These are phyloP conservation scores for Archocentrus centrarchus DNA, from an alignment of 2,113 vertebrate species.

Conservation along the genomic window DNA sequence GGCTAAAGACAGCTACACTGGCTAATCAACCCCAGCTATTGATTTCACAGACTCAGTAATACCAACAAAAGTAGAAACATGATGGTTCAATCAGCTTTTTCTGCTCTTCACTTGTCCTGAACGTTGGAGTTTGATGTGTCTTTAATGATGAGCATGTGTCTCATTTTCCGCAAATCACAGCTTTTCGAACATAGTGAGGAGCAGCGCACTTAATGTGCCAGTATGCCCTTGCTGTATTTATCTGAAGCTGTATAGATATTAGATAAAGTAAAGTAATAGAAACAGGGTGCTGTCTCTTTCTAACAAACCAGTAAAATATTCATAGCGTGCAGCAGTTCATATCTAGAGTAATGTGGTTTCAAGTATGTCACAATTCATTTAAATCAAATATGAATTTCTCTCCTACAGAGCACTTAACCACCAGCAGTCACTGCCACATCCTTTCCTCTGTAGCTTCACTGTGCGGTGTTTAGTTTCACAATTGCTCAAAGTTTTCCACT, in stretches of 20 bases:
- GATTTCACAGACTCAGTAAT: conserved; percentile 53
- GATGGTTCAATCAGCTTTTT: conserved; percentile 61
- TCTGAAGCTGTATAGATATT: neutral
- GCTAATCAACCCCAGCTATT: conserved; percentile 59
- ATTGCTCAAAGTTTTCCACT: neutral
- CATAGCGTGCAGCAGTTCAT: neutral
- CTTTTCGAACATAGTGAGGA: neutral
- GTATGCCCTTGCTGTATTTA: neutral
- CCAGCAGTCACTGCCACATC: neutral
- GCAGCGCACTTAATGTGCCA: neutral
- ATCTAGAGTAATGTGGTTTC: neutral
- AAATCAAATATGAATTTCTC: neutral
- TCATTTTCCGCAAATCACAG: conserved; percentile 27
- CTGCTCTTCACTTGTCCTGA: conserved; percentile 29
- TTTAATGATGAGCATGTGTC: conserved; percentile 49
- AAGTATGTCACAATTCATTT: neutral
- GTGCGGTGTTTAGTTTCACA: neutral
- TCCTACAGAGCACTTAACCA: neutral
- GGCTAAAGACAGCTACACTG: conserved; percentile 36
- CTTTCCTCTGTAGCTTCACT: neutral
- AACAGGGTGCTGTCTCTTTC: neutral
- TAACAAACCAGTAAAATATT: neutral
- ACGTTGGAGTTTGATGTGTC: conserved; percentile 25
- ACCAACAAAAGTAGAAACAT: conserved; percentile 59
- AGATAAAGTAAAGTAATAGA: neutral